Evolutionary conservation across 92 coral and sea anemone species (phyloP).

Genomic region (Zoanthus gigantus): DNA sequence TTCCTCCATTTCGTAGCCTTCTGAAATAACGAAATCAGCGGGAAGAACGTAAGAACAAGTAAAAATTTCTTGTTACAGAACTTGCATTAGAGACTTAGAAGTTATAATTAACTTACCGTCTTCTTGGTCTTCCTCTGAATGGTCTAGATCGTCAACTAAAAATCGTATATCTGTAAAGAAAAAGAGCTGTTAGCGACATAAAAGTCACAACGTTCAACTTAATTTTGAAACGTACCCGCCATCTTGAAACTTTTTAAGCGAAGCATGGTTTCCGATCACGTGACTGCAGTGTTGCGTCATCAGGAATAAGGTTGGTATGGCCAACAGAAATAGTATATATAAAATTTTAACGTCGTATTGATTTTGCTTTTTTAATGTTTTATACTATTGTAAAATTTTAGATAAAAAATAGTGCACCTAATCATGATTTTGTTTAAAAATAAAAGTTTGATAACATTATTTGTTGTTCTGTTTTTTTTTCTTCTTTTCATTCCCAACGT

Average conservation of each 20-base stretch:
- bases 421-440: too few relatives aligned
- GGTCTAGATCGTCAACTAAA: constrained; percentile 87
- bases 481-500: too few relatives aligned
- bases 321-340: too few relatives aligned
- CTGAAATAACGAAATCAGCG: constrained; percentile 51
- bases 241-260: constrained; percentile 90
- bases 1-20: constrained; percentile 81
- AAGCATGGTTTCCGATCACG: constrained; percentile 94
- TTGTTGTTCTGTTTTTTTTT: too few relatives aligned
- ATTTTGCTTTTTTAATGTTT: too few relatives aligned
- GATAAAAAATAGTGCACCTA: too few relatives aligned
- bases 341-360: too few relatives aligned
- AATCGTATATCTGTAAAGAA: constrained; percentile 89
- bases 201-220: constrained; percentile 64
- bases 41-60: constrained; percentile 22
- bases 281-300: constrained; percentile 60
- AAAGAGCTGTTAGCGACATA: constrained; percentile 56
- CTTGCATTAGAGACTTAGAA: not conserved
- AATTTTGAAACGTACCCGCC: constrained; percentile 98
- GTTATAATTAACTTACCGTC: constrained; percentile 76
- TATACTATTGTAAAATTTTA: too few relatives aligned
- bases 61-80: constrained; percentile 33
- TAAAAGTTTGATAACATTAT: too few relatives aligned
- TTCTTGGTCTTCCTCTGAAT: constrained; percentile 93
- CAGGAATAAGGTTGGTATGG: not conserved